Base-by-base conservation (phyloP, 2,888 invertebrate genomes). In the Hanleya hanleyi region DNA sequence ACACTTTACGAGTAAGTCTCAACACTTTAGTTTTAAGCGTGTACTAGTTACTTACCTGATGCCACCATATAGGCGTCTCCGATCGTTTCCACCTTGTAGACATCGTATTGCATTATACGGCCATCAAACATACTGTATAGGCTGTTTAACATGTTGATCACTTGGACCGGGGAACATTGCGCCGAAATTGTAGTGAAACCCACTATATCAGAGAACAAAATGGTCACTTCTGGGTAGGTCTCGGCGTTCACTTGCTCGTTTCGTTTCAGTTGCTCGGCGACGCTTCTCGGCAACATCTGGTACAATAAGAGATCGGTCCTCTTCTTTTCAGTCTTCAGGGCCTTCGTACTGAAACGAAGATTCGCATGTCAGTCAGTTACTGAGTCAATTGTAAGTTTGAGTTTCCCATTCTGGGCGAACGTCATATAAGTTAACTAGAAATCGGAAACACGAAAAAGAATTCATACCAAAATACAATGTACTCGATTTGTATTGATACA, bases 151-250 rank as follows among this genome's bases (percentile, higher is more conserved):
- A 77, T 77, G 65, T 79, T 76, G 9, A 81, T 79, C 22, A 85
- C 85, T 79, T 85, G 84, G 22, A 86, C 70, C 0, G 84, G 84
- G 0, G 85, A 82, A 67, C 84, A 81, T n/a, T 80, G 76, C 1
- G 85, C 77, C 0, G 82, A 82, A 32, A 85, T 80, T 67, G 81
- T 77, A 0, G 85, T 84, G 74, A 85, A 85, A n/a, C 83, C 84
- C 29, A 84, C 82, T 61, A 85, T 84, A 68, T 85, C 84, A 22
- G 81, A 81, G 73, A 84, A 84, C 72, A 84, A 81, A 47, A 85
- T 78, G 15, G 85, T 83, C n/a, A 81, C 77, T 32, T 84, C 79
- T 47, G 73, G 57, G 73, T 79, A 84, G 69, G 79, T 79, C 68
- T 84, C 84, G 0, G 85, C 82, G 4, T 70, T 75, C 26, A 84